Evolutionary conservation across 2,113 vertebrate species (phyloP).

Genomic region (Plecotus auritus): DNA sequence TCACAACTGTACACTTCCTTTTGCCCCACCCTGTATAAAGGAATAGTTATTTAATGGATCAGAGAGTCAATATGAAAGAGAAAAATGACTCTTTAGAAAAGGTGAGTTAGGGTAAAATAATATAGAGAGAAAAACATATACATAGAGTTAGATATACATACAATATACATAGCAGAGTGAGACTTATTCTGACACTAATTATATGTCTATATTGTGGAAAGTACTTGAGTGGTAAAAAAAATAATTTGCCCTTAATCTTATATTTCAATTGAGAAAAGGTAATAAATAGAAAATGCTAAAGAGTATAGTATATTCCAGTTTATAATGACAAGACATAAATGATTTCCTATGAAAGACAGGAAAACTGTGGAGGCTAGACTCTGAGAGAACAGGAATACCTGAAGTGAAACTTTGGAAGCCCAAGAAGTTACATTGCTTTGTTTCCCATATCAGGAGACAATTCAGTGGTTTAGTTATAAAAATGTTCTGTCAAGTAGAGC

Average conservation of each 20-base stretch:
- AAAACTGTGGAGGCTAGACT: accelerated
- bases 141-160: neutral
- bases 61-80: neutral
- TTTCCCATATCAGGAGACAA: neutral
- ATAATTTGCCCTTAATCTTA: neutral
- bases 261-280: neutral
- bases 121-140: neutral
- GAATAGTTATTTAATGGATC: neutral
- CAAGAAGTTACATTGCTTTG: neutral
- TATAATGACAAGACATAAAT: neutral
- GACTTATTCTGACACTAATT: neutral
- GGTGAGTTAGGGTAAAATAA: neutral
- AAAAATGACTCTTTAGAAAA: neutral
- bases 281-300: neutral
- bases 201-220: neutral
- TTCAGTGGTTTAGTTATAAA: neutral
- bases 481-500: neutral
- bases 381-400: neutral
- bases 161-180: neutral
- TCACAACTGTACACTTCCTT: neutral
- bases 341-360: neutral
- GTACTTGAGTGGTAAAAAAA: neutral
- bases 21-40: neutral
- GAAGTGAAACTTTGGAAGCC: neutral
- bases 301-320: neutral